Conservation (phyloP, 2,113 vertebrate genomes). For the Malurus alboscapulatus region DNA sequence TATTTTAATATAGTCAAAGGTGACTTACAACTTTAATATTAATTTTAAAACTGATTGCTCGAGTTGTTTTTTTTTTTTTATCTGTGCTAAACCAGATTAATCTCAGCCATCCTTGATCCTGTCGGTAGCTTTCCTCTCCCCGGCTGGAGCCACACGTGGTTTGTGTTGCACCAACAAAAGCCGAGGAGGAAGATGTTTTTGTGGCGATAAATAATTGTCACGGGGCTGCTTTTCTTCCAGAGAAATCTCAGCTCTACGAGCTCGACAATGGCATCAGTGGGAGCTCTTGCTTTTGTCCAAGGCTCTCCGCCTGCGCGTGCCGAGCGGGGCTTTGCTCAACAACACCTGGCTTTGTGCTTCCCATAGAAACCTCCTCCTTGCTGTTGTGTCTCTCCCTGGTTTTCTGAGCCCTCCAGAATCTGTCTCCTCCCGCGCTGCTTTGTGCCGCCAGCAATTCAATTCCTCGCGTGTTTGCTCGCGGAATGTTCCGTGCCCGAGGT, state of each 20-base stretch:
- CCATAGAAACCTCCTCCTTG: not conserved
- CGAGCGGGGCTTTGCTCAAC: constrained; percentile 15
- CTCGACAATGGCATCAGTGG: constrained; percentile 60
- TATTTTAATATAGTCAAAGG: constrained; percentile 74
- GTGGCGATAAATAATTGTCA: constrained; percentile 32
- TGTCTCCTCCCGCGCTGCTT: rapidly evolving
- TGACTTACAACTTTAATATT: constrained; percentile 78
- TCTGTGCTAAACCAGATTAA: constrained; percentile 70
- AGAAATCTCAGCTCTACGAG: constrained; percentile 30
- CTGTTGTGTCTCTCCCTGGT: not conserved
- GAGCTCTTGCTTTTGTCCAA: constrained; percentile 30
- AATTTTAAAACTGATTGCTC: constrained; percentile 71
- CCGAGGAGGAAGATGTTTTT: constrained; percentile 57
- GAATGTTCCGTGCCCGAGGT: rapidly evolving
- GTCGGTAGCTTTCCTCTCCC: constrained; percentile 28
- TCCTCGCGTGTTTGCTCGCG: rapidly evolving
- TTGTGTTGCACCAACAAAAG: constrained; percentile 50
- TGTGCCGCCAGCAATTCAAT: not conserved
- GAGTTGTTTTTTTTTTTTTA: constrained; percentile 26
- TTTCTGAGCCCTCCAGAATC: not conserved
- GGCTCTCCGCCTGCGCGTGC: not conserved
- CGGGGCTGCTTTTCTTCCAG: constrained; percentile 51
- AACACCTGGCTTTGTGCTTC: constrained; percentile 4
- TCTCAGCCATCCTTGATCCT: constrained; percentile 35
- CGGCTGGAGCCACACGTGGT: constrained; percentile 48